Evolutionary conservation across 53 echinoderm and acorn worm genomes (phyloP).

Genomic region (Patiria pectinifera): DNA sequence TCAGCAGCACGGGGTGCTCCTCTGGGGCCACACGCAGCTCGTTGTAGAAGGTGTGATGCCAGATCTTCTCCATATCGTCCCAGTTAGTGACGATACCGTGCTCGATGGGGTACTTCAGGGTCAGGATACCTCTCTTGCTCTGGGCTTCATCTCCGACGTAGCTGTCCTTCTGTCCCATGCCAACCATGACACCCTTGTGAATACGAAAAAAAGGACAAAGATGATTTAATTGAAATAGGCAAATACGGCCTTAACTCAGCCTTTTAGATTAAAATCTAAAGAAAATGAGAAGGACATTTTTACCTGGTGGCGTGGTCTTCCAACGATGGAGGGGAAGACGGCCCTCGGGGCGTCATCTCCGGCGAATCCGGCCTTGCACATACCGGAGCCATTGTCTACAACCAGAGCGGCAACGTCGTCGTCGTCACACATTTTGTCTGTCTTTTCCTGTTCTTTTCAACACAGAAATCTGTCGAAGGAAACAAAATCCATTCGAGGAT

Average conservation of each 20-base stretch:
- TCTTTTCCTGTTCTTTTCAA: constrained; percentile 1
- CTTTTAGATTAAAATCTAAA: too few relatives aligned
- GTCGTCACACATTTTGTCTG: constrained; percentile 55
- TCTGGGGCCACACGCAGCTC: constrained; percentile 98
- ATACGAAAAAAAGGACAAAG: neutral
- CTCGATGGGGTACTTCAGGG: constrained; percentile 97
- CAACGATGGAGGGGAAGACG: constrained; percentile 71
- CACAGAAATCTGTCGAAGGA: neutral
- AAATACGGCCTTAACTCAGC: too few relatives aligned
- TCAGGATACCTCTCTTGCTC: constrained; percentile 98
- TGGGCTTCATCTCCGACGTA: constrained; percentile 98
- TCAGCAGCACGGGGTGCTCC: constrained; percentile 96
- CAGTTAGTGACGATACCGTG: constrained; percentile 98
- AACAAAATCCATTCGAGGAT: neutral
- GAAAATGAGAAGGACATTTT: neutral
- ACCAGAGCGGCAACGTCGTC: constrained; percentile 52
- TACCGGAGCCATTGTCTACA: constrained; percentile 75
- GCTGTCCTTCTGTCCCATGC: constrained; percentile 99
- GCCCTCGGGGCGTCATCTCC: constrained; percentile 72
- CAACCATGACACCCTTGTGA: constrained; percentile 95
- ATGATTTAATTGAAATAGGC: too few relatives aligned
- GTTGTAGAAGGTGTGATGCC: constrained; percentile 99
- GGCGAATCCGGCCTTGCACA: constrained; percentile 75
- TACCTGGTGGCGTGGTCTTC: constrained; percentile 45
- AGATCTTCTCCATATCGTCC: constrained; percentile 99